Evolutionary conservation across 2,888 invertebrate species (phyloP), one percentile per base, ranked within the genome.

Genomic region (Galeopsomyia nigrocyanea): DNA sequence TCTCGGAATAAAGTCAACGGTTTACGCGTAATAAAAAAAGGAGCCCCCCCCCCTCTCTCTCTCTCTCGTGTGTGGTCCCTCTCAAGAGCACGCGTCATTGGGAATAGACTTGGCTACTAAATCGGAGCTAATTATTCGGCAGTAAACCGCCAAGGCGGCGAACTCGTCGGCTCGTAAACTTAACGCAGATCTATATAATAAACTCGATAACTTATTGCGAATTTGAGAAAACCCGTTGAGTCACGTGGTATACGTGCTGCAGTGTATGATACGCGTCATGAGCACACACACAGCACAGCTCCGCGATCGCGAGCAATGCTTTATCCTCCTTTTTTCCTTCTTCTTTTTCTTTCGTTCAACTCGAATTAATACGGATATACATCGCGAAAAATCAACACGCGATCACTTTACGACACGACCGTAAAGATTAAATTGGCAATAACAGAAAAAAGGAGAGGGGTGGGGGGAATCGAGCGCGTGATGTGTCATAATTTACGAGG

Each of bases 71-170:
- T 26, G 26, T 49, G n/a, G 56, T 73, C 68, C 47, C 51, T 65
- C 63, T 69, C 66, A 64, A 73, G 73, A 74, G 68, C 47, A 64
- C 50, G 39, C 74, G 68, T 75, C 56, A 39, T 39, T 77, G 77
- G 80, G 78, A 82, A 80, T 81, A 80, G 79, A 80, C 80, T 39
- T 82, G 77, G 80, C 80, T 80, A 82, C 82, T 83, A 84, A 84
- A 84, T 84, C 82, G 81, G 82, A 80, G 82, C 84, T 84, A 84
- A 84, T 84, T 84, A 83, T 83, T 84, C 81, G 82, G 82, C 82
- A 82, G 83, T 81, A 81, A 73, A 75, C 70, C 47, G 53, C 17
- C 53, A 19, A 53, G 64, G 73, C 68, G 68, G 70, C 70, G 67
- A 74, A 68, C 74, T 77, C 78, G 79, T 64, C 79, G 80, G 80